Evolutionary conservation across 2,797 vertebrate species (phyloP).

Genomic region (Eurystomus glaucurus): DNA sequence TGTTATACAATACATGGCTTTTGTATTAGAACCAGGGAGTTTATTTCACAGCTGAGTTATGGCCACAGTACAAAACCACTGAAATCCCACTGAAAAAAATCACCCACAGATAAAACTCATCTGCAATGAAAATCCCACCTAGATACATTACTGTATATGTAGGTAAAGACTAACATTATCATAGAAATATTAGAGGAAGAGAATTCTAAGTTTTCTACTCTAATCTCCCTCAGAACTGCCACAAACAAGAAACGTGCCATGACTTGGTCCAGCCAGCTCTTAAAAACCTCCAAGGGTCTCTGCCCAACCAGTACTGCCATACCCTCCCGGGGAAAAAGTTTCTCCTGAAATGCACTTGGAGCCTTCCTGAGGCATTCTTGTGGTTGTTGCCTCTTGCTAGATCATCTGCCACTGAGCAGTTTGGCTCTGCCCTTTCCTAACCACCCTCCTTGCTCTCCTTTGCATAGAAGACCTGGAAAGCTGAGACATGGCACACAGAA

Average conservation of each 20-base stretch:
- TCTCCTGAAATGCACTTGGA: background rate
- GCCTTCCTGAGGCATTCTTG: background rate
- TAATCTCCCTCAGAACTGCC: background rate
- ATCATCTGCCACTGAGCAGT: background rate
- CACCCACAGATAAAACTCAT: background rate
- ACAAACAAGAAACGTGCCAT: background rate
- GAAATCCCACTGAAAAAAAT: background rate
- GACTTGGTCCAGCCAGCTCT: background rate
- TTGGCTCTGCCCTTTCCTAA: background rate
- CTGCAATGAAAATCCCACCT: background rate
- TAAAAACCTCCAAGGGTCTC: background rate
- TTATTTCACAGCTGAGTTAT: background rate
- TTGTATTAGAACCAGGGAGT: background rate
- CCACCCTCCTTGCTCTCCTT: background rate
- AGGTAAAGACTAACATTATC: background rate
- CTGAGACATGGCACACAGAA: background rate
- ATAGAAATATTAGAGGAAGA: background rate
- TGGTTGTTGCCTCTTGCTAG: background rate
- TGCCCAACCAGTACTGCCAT: background rate
- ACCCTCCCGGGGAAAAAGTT: background rate
- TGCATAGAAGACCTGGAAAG: background rate
- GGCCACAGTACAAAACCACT: background rate
- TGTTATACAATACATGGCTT: background rate
- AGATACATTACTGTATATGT: background rate
- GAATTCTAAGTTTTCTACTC: background rate